A percentile compares a stretch with the other conserved stretches of the same genome.
Conservation (phyloP, 2,888 invertebrate species). For the Craniophora ligustri region DNA sequence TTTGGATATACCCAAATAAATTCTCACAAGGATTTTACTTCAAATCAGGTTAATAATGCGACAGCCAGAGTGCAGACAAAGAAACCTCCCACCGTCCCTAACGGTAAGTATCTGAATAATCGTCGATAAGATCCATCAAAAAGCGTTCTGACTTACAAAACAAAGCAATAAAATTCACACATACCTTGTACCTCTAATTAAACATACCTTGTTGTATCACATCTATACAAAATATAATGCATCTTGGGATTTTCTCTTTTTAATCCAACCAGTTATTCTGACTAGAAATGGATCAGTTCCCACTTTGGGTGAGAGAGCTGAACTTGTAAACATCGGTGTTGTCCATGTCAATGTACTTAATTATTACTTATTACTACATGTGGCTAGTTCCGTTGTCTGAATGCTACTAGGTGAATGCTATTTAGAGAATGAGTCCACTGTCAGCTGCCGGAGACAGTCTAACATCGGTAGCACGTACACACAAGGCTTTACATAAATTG, state of each 20-base stretch:
- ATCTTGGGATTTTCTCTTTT: slow-evolving; percentile 83
- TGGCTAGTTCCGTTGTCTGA: slow-evolving; percentile 85
- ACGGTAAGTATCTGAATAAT: slow-evolving; percentile 91
- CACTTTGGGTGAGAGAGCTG: slow-evolving; percentile 90
- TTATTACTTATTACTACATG: slow-evolving; percentile 64
- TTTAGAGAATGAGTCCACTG: slow-evolving; percentile 81
- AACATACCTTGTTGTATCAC: slow-evolving; percentile 46
- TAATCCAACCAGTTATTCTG: slow-evolving; percentile 89
- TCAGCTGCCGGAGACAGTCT: slow-evolving; percentile 80
- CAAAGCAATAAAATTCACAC: slow-evolving; percentile 30
- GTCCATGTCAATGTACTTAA: slow-evolving; percentile 79
- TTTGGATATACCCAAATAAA: slow-evolving; percentile 49
- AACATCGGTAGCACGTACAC: slow-evolving; percentile 41
- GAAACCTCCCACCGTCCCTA: slow-evolving; percentile 97
- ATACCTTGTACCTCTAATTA: too few species aligned
- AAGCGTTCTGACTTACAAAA: slow-evolving; percentile 17
- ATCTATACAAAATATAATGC: slow-evolving; percentile 72
- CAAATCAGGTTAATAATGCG: slow-evolving; percentile 98
- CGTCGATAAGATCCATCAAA: slow-evolving; percentile 34
- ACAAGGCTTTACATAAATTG: slow-evolving; percentile 10
- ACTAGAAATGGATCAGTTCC: slow-evolving; percentile 90
- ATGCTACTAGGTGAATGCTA: slow-evolving; percentile 87
- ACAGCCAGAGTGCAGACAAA: slow-evolving; percentile 99
- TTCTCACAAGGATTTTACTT: slow-evolving; percentile 76
- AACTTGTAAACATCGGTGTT: slow-evolving; percentile 82